Percentiles rank a stretch among this genome's conserved stretches.
Evolutionary conservation across 2,113 vertebrate genomes (phyloP).

Genomic region (Patagioenas fasciata): DNA sequence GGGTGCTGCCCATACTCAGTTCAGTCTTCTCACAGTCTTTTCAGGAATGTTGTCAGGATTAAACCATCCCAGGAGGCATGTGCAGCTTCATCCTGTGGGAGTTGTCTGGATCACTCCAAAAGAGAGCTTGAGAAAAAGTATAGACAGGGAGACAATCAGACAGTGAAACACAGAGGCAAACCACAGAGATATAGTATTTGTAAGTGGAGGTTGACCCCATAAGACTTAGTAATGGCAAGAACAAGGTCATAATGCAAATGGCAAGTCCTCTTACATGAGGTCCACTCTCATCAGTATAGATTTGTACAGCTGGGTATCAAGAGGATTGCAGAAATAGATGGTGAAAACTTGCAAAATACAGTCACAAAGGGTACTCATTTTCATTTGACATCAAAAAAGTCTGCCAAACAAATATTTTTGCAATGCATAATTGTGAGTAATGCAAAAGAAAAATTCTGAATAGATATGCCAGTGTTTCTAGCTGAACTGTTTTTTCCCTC

Average conservation of each 20-base stretch:
- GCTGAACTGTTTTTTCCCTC: background rate
- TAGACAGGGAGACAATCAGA: background rate
- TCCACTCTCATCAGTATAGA: background rate
- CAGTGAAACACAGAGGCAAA: background rate
- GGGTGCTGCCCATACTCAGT: background rate
- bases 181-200: background rate
- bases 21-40: background rate
- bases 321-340: background rate
- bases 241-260: background rate
- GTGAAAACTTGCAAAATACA: background rate
- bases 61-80: background rate
- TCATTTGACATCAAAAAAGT: background rate
- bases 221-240: background rate
- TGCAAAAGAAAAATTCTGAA: slow-evolving; percentile 15
- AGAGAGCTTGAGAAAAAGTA: background rate
- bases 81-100: background rate
- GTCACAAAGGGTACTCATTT: background rate
- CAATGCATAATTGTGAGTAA: background rate
- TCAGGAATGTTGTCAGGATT: background rate
- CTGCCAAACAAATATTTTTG: background rate
- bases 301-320: background rate
- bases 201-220: background rate
- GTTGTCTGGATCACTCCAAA: background rate
- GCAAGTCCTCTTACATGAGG: background rate
- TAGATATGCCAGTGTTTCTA: slow-evolving; percentile 3